Conservation (phyloP, 2,113 vertebrate genomes). For the Myxocyprinus asiaticus region DNA sequence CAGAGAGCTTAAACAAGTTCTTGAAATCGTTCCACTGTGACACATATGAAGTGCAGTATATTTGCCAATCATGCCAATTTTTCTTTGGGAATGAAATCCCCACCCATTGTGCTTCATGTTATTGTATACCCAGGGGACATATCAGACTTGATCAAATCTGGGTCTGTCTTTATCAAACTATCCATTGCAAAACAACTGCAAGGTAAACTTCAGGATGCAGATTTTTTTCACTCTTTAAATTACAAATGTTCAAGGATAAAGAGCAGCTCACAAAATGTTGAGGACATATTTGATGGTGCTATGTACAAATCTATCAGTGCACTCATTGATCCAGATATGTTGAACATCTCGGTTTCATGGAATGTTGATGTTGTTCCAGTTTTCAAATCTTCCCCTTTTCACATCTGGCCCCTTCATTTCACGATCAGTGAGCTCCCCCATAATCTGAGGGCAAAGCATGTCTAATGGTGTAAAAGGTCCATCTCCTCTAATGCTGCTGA, state of each 20-base stretch:
- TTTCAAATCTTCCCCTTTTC: conserved; percentile 14
- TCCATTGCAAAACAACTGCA: not conserved
- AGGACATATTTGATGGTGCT: conserved; percentile 12
- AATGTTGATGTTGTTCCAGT: conserved; percentile 20
- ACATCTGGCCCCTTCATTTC: conserved; percentile 18
- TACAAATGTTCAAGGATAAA: conserved; percentile 2
- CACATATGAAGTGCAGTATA: not conserved
- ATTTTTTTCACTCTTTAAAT: not conserved
- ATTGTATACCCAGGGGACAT: not conserved
- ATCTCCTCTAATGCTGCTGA: not conserved
- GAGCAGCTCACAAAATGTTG: conserved; percentile 10
- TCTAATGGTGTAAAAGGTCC: not conserved
- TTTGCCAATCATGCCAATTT: not conserved
- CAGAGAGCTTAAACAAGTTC: not conserved
- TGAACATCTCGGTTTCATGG: conserved; percentile 18
- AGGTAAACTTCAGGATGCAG: not conserved
- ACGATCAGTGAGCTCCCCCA: conserved; percentile 12
- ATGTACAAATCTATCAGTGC: not conserved
- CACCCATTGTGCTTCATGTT: conserved; percentile 1
- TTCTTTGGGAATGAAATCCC: conserved; percentile 22
- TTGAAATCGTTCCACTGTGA: conserved; percentile 2
- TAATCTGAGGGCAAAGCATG: conserved; percentile 9
- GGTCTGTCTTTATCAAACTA: conserved; percentile 8
- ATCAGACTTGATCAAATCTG: not conserved
- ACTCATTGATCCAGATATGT: not conserved